Conservation (phyloP, 2,113 vertebrate species). For the Laticauda laticaudata region DNA sequence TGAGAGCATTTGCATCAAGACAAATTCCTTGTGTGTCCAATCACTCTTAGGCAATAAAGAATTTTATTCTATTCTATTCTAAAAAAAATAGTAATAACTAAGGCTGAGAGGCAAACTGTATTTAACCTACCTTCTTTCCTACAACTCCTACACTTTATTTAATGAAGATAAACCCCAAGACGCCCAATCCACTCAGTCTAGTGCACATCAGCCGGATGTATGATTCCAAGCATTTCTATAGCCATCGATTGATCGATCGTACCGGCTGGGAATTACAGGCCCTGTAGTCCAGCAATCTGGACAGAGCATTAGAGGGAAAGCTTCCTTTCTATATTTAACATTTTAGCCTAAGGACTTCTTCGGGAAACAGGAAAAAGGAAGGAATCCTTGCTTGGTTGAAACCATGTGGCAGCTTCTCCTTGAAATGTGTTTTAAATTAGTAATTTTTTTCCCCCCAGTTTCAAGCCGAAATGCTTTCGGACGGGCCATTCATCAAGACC, state of each 20-base stretch:
- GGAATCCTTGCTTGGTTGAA: neutral
- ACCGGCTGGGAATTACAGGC: neutral
- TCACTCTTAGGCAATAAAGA: too few relatives aligned
- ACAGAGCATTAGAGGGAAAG: too few relatives aligned
- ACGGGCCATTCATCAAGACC: neutral
- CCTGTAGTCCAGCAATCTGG: neutral
- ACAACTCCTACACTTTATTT: neutral
- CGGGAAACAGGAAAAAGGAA: slow-evolving; percentile 1
- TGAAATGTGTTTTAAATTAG: slow-evolving; percentile 34
- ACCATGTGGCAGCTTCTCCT: neutral
- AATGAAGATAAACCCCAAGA: neutral
- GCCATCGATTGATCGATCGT: neutral
- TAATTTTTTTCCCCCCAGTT: neutral
- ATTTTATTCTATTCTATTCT: too few relatives aligned
- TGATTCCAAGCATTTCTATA: neutral
- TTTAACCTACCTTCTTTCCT: neutral
- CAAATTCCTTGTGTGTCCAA: too few relatives aligned
- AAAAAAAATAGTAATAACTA: neutral
- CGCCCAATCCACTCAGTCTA: neutral
- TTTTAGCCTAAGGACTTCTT: neutral
- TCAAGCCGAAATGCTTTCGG: neutral
- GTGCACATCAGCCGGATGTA: neutral
- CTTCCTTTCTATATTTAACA: neutral
- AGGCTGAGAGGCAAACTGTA: neutral
- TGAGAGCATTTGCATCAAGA: too few relatives aligned